A percentile compares a stretch with the other conserved stretches of the same genome.
Evolutionary conservation across 2,113 vertebrate species (phyloP).

Genomic region (Microcebus ravelobensis): DNA sequence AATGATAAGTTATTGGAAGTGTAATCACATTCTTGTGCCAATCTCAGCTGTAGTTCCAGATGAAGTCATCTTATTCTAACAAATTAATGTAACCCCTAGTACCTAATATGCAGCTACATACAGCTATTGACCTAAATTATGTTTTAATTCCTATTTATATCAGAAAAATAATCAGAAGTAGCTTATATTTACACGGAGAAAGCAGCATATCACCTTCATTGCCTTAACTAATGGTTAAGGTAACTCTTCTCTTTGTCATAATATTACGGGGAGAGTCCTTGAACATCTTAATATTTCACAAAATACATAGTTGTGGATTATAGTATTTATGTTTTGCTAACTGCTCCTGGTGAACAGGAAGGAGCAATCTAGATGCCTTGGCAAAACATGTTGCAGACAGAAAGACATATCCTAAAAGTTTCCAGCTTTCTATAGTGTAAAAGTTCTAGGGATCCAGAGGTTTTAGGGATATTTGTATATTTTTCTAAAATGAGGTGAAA

Average conservation of each 20-base stretch:
- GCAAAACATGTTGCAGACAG: background rate
- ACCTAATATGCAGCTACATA: background rate
- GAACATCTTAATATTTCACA: background rate
- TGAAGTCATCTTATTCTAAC: background rate
- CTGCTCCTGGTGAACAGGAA: background rate
- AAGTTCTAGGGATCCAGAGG: background rate
- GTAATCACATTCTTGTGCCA: background rate
- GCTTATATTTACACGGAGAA: background rate
- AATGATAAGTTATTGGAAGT: background rate
- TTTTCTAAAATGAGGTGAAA: background rate
- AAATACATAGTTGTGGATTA: background rate
- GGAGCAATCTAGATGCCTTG: background rate
- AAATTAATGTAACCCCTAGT: background rate
- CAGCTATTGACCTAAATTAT: background rate
- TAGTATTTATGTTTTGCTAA: background rate
- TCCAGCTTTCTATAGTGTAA: background rate
- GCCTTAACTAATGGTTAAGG: background rate
- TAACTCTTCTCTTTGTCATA: background rate
- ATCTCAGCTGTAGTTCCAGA: background rate
- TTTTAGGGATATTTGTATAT: background rate
- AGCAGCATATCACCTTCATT: background rate
- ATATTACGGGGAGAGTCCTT: background rate
- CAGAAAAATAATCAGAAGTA: background rate
- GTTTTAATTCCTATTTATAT: background rate
- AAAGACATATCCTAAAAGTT: background rate